Base-by-base conservation (phyloP, 2,888 invertebrate species). In the Ochlodes sylvanus region DNA sequence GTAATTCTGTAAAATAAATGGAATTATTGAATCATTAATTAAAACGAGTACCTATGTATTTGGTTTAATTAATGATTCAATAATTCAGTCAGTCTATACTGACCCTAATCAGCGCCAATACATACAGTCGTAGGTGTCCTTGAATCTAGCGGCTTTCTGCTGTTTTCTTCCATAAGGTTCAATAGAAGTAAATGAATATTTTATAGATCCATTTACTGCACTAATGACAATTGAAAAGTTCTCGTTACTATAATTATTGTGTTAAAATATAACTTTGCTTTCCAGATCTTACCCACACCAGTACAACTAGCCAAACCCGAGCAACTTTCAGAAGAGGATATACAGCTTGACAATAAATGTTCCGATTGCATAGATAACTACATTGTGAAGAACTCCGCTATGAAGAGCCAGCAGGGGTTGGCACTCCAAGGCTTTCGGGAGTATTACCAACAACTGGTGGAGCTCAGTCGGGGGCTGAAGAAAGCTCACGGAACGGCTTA, bases 401-500 rank as follows among this genome's bases (percentile, higher is more conserved):
- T 95, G 85, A 96, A 95, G 83, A 94, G 94, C 5, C 95, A 95
- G 69, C 93, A 97, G 54, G 95, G 96, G 76, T 82, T 96, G 56
- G 95, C 96, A 0, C 79, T 97, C n/a, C 96, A 96, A 81, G 94
- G 96, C 6, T 95, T 95, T 75, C 94, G 95, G 76, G 96, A 97
- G 79, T 77, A 95, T n/a, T 94, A 94, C 73, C 94, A 94, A 50
- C 94, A 95, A 73, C 90, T 94, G 68, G 84, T 94, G 44, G 94
- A 95, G 67, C 81, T 96, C 0, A 94, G 94, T 70, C 87, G 94
- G 19, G 96, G 95, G n/a, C 83, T 97, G 69, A 94, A 94, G 79
- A 94, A 94, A 74, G 96, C 96, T 0, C 97, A 97, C 79, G 96
- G 96, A 52, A 85, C 81, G 47, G 78, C 80, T 58, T 68, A 68